Percentiles rank a stretch among this genome's conserved stretches.
phyloP scores from a whole-genome alignment of 2,888 invertebrate genomes.

The Limulus polyphemus region DNA sequence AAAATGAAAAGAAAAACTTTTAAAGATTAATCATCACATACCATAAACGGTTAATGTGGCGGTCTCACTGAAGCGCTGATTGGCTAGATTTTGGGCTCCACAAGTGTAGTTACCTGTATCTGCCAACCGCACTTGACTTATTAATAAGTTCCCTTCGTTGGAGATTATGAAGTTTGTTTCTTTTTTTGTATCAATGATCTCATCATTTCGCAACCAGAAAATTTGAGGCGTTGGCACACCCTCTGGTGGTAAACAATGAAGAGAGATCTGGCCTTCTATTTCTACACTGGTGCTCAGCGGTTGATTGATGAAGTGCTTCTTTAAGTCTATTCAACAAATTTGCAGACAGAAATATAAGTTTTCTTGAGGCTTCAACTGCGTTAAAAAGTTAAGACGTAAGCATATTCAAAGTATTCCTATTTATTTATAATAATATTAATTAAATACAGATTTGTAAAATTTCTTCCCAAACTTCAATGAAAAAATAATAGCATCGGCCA shows the following conservation, averaged over 20 bases:
- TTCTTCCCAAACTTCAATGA: too few relatives aligned
- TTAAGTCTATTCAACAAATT: slow-evolving; percentile 53
- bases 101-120: slow-evolving; percentile 94
- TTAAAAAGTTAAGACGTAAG: too few relatives aligned
- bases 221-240: slow-evolving; percentile 79
- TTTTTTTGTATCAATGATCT: slow-evolving; percentile 45
- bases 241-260: slow-evolving; percentile 73
- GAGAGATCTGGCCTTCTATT: slow-evolving; percentile 65
- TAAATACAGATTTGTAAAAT: too few relatives aligned
- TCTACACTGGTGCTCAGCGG: slow-evolving; percentile 54
- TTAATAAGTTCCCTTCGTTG: slow-evolving; percentile 49
- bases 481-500: too few relatives aligned
- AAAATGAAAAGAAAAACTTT: too few relatives aligned
- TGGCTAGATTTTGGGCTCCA: slow-evolving; percentile 84
- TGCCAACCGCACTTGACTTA: slow-evolving; percentile 64
- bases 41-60: slow-evolving; percentile 82
- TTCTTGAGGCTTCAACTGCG: too few relatives aligned
- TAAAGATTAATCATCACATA: slow-evolving; percentile 42
- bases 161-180: slow-evolving; percentile 28
- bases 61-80: slow-evolving; percentile 66
- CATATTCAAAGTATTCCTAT: too few relatives aligned
- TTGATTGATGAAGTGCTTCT: slow-evolving; percentile 75
- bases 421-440: too few relatives aligned
- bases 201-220: slow-evolving; percentile 69
- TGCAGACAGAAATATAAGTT: too few relatives aligned